phyloP scores from a whole-genome alignment of 2,113 vertebrate species.

The Paramormyrops kingsleyae region DNA sequence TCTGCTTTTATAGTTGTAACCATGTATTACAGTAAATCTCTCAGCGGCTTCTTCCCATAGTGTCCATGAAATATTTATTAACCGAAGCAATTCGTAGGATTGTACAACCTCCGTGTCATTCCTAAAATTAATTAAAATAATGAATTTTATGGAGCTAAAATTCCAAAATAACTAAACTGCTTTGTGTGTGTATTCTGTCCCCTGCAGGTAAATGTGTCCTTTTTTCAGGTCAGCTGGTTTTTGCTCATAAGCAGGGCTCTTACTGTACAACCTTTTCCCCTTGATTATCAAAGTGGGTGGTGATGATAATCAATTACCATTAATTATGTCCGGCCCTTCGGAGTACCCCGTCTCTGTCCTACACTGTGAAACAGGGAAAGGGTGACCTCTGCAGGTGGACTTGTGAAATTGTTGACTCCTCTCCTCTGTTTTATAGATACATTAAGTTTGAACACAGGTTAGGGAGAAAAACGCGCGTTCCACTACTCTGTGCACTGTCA shows the following conservation, averaged over 20 bases:
- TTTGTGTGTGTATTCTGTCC: background rate
- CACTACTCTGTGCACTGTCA: background rate
- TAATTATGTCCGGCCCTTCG: slow-evolving; percentile 3
- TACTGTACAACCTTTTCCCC: background rate
- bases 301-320: slow-evolving; percentile 15
- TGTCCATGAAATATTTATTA: background rate
- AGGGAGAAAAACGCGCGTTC: background rate
- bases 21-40: background rate
- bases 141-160: slow-evolving; percentile 5
- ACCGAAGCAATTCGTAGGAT: background rate
- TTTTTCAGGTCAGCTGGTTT: slow-evolving; percentile 1
- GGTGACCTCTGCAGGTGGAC: slow-evolving; percentile 10
- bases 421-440: background rate
- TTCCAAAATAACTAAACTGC: background rate
- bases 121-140: background rate
- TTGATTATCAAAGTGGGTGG: slow-evolving; percentile 7
- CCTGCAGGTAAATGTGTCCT: slow-evolving; percentile 5
- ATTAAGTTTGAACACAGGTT: background rate
- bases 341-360: background rate
- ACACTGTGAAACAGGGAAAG: background rate
- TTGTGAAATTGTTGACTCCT: background rate
- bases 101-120: background rate
- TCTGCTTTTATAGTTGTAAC: background rate
- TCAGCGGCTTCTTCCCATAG: background rate
- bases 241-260: background rate